These are phyloP conservation scores for Myrmecophaga tridactyla DNA, from an alignment of 2,113 vertebrate genomes.

Conservation along the genomic window DNA sequence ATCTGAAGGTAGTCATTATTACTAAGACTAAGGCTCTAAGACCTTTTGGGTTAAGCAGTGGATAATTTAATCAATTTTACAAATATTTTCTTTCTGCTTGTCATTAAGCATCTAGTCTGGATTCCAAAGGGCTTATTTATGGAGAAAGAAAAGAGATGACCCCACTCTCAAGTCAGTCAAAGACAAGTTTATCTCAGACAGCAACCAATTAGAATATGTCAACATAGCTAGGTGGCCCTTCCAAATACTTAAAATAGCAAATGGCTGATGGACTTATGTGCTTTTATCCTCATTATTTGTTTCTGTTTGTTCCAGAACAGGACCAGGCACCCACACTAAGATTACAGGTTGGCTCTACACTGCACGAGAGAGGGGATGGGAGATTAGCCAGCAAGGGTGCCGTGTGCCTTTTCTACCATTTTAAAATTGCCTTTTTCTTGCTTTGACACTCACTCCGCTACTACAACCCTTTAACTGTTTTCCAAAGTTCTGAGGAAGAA, in stretches of 20 bases:
- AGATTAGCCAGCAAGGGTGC: too few species aligned
- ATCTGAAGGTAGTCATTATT: not conserved
- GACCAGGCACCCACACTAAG: too few species aligned
- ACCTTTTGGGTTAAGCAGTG: not conserved
- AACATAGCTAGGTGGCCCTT: not conserved
- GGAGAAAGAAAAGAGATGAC: not conserved
- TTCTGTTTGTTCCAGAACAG: too few species aligned
- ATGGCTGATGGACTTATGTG: not conserved
- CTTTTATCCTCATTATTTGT: not conserved
- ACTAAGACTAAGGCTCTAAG: not conserved
- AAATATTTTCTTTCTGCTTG: not conserved
- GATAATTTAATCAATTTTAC: not conserved
- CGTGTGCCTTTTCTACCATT: too few species aligned
- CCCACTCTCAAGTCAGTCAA: not conserved
- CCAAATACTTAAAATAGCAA: not conserved
- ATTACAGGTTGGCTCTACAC: too few species aligned
- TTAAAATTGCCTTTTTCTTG: too few species aligned
- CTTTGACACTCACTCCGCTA: too few species aligned
- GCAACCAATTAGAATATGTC: not conserved
- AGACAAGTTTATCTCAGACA: not conserved
- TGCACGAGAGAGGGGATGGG: too few species aligned
- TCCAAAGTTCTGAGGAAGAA: too few species aligned
- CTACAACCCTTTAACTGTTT: too few species aligned
- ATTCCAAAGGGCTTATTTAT: not conserved
- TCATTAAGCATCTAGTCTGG: not conserved